These are phyloP conservation scores for Peromyscus leucopus DNA, from an alignment of 2,113 vertebrate species.

Conservation along the genomic window DNA sequence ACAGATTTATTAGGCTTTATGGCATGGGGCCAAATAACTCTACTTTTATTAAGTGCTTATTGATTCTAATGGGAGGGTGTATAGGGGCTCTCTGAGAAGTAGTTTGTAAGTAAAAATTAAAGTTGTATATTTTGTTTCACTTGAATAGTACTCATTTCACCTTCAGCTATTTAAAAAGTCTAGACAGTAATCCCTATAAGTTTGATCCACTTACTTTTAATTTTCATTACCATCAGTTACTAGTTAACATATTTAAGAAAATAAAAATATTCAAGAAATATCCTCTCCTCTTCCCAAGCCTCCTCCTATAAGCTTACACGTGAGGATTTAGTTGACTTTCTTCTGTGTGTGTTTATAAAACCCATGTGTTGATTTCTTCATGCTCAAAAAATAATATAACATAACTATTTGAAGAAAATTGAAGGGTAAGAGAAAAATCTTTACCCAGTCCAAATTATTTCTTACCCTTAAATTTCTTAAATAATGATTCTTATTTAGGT, in stretches of 20 bases:
- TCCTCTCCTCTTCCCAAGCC: not conserved
- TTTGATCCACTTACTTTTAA: not conserved
- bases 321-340: conserved; percentile 19
- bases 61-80: not conserved
- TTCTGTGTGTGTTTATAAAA: not conserved
- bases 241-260: not conserved
- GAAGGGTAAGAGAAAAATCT: not conserved
- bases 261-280: conserved; percentile 27
- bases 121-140: conserved; percentile 52
- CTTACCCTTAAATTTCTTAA: conserved; percentile 38
- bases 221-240: not conserved
- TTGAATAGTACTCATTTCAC: conserved; percentile 41
- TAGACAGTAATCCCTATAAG: not conserved
- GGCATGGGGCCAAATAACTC: not conserved
- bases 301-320: not conserved
- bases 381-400: not conserved
- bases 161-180: not conserved
- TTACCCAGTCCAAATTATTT: conserved; percentile 1
- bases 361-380: not conserved
- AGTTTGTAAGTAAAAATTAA: conserved; percentile 42
- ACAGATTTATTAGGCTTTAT: conserved; percentile 36
- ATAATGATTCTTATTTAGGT: not conserved
- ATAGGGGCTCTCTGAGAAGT: not conserved
- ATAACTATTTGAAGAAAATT: conserved; percentile 31
- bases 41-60: not conserved